Evolutionary conservation across 2,797 vertebrate species (phyloP).

Genomic region (Aldrovandia affinis): DNA sequence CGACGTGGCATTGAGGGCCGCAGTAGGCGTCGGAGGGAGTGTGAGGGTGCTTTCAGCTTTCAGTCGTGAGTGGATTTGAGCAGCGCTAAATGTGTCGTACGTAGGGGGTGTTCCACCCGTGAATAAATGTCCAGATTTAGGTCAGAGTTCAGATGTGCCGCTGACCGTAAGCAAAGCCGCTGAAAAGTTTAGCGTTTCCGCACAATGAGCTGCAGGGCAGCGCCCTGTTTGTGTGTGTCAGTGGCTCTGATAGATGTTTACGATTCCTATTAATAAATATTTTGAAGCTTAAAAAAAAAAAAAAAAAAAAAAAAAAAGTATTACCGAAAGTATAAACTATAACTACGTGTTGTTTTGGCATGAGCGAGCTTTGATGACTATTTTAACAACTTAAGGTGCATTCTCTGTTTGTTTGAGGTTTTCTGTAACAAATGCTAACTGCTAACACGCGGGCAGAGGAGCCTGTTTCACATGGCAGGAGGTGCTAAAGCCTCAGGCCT

Average conservation of each 20-base stretch:
- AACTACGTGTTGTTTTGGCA: not conserved
- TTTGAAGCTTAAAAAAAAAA: too few relatives aligned
- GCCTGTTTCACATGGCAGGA: not conserved
- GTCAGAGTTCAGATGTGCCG: too few relatives aligned
- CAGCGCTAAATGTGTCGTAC: not conserved
- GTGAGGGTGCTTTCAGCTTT: not conserved
- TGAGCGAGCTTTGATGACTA: not conserved
- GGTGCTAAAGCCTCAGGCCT: too few relatives aligned
- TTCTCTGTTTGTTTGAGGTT: not conserved
- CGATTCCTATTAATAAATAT: not conserved
- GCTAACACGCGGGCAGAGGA: not conserved
- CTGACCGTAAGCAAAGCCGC: too few relatives aligned
- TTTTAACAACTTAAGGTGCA: not conserved
- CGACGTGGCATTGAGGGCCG: not conserved
- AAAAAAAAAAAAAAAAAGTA: not conserved
- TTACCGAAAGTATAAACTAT: too few relatives aligned
- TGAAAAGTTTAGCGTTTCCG: too few relatives aligned
- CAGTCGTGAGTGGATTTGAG: not conserved
- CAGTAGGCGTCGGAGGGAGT: not conserved
- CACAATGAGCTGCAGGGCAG: too few relatives aligned
- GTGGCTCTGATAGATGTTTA: too few relatives aligned
- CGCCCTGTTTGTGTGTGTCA: too few relatives aligned
- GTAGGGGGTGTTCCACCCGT: not conserved
- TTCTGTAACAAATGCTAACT: not conserved
- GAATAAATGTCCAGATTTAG: not conserved